phyloP scores from a whole-genome alignment of 2,888 invertebrate species.

The Scaptomyza parva region DNA sequence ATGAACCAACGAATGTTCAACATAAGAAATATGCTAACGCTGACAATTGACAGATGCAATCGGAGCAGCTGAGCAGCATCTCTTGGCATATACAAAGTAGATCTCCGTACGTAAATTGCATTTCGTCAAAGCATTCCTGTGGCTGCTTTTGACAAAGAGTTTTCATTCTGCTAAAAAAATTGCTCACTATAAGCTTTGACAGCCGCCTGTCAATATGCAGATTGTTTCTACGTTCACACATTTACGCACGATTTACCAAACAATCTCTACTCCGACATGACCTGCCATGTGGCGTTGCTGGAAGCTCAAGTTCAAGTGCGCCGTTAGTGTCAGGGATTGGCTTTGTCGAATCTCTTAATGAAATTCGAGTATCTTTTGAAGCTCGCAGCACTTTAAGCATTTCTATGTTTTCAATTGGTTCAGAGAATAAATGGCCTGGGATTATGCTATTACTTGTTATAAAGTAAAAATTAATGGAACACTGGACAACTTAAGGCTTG shows the following conservation, averaged over 20 bases:
- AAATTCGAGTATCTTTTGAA: conserved; percentile 22
- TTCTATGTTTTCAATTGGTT: conserved; percentile 59
- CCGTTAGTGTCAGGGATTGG: conserved; percentile 55
- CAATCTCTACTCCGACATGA: conserved; percentile 35
- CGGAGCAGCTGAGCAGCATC: conserved; percentile 48
- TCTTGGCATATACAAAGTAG: conserved; percentile 5
- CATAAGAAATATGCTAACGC: conserved; percentile 66
- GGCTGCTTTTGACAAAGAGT: conserved; percentile 70
- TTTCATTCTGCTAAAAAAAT: conserved; percentile 45
- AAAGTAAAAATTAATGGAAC: conserved; percentile 37
- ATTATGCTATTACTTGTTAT: conserved; percentile 32
- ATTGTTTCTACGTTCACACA: conserved; percentile 65
- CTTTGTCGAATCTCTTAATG: conserved; percentile 44
- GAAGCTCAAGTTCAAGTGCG: conserved; percentile 74
- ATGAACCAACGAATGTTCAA: conserved; percentile 42
- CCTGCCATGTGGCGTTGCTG: conserved; percentile 41
- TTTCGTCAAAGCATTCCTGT: conserved; percentile 76
- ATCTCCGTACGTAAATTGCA: conserved; percentile 67
- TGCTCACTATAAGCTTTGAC: conserved; percentile 69
- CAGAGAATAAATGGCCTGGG: conserved; percentile 35
- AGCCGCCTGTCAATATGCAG: conserved; percentile 79
- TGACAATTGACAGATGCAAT: conserved; percentile 80
- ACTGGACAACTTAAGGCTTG: conserved; percentile 16
- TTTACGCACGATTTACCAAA: conserved; percentile 70
- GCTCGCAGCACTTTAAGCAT: conserved; percentile 60